Evolutionary conservation across 2,113 vertebrate genomes (phyloP).

Genomic region (Scortum barcoo): DNA sequence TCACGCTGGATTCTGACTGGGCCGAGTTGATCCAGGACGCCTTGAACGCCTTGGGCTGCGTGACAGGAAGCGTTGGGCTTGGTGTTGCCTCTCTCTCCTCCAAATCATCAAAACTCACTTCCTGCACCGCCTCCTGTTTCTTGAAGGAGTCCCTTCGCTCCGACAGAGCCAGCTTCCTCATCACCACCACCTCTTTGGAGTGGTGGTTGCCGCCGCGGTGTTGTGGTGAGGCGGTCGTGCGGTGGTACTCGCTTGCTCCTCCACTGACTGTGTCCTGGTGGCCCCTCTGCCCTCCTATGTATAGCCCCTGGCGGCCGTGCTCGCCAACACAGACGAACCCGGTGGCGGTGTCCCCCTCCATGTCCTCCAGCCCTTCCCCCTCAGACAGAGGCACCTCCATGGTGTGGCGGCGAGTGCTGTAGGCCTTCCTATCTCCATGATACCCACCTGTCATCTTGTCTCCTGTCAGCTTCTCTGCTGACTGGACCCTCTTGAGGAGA

Average conservation of each 20-base stretch:
- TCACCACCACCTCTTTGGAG: constrained; percentile 88
- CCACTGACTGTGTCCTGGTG: constrained; percentile 72
- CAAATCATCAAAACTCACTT: constrained; percentile 90
- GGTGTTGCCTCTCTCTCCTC: constrained; percentile 51
- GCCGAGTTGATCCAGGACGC: constrained; percentile 77
- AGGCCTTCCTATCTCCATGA: constrained; percentile 83
- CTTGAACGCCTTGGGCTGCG: constrained; percentile 57
- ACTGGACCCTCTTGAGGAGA: constrained; percentile 90
- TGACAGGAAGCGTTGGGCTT: constrained; percentile 25
- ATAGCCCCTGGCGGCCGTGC: constrained; percentile 78
- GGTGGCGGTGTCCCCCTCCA: constrained; percentile 56
- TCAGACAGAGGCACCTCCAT: constrained; percentile 83
- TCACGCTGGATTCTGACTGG: constrained; percentile 29
- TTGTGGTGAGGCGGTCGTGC: constrained; percentile 48
- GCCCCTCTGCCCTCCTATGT: constrained; percentile 67
- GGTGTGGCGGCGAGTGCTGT: constrained; percentile 81
- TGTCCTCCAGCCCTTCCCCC: constrained; percentile 74
- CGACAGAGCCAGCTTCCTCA: constrained; percentile 91
- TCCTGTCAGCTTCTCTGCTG: constrained; percentile 88
- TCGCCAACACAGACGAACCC: constrained; percentile 82
- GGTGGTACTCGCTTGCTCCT: constrained; percentile 59
- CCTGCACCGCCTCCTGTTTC: constrained; percentile 95
- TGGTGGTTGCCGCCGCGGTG: constrained; percentile 67
- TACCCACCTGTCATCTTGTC: constrained; percentile 86
- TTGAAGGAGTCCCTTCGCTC: constrained; percentile 95